Conservation (phyloP, 2,113 vertebrate species). For the Tupaia chinensis region DNA sequence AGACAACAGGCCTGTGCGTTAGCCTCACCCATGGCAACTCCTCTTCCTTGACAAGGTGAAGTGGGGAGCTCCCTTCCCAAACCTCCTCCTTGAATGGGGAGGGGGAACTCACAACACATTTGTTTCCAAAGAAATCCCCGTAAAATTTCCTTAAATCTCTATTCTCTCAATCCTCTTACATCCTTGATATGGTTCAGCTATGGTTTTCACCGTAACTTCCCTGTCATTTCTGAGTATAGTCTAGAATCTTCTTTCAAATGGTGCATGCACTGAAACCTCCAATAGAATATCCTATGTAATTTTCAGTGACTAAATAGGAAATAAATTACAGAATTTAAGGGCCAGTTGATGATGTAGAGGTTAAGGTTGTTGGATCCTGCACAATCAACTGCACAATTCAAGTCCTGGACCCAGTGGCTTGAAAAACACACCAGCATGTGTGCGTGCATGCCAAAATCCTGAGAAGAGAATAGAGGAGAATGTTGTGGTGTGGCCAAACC, state of each 20-base stretch:
- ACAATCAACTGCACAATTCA: no score
- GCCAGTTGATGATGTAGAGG: no score
- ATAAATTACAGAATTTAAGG: constrained; percentile 3
- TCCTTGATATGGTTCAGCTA: neutral
- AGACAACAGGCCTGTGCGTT: neutral
- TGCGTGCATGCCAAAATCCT: neutral
- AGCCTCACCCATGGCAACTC: neutral
- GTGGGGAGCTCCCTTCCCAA: neutral
- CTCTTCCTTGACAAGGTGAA: neutral
- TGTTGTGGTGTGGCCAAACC: no score
- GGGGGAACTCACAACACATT: neutral
- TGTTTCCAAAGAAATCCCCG: constrained; percentile 4
- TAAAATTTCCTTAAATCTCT: neutral
- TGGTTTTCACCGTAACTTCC: neutral
- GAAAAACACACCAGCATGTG: no score
- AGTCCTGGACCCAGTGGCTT: no score
- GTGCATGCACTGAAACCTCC: neutral
- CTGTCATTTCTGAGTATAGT: neutral
- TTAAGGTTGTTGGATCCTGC: no score
- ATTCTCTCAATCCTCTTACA: neutral
- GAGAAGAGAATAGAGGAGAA: constrained; percentile 1
- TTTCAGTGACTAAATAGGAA: neutral
- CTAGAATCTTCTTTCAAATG: neutral
- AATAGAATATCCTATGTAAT: neutral
- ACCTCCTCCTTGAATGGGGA: neutral